Percentiles rank a stretch among this genome's conserved stretches.
Evolutionary conservation across 2,888 invertebrate species (phyloP).

Genomic region (Chouioia cunea): DNA sequence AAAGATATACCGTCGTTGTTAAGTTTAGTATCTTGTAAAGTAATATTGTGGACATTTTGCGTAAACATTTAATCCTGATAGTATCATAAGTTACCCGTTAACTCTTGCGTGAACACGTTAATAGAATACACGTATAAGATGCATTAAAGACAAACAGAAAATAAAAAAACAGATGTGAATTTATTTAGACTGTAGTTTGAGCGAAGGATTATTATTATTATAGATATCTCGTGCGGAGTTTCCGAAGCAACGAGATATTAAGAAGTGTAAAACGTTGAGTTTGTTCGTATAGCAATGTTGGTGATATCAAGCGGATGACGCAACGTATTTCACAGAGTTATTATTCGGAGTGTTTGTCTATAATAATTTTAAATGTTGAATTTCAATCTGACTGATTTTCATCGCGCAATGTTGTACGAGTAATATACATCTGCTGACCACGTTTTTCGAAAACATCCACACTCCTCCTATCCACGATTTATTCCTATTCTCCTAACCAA

Average conservation of each 20-base stretch:
- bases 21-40: conserved; percentile 31
- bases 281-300: conserved; percentile 9
- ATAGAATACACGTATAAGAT: no score
- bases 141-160: no score
- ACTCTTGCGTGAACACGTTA: no score
- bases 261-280: conserved; percentile 8
- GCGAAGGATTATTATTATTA: no score
- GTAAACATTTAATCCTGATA: conserved; percentile 4
- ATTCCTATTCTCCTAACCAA: not conserved
- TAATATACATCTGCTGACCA: conserved; percentile 19
- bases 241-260: not conserved
- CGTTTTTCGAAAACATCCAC: not conserved
- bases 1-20: conserved; percentile 19
- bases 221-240: no score
- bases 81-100: no score
- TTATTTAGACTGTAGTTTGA: no score
- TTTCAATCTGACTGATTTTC: conserved; percentile 43
- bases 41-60: conserved; percentile 9
- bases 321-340: conserved; percentile 7
- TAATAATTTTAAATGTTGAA: conserved; percentile 39
- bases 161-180: no score
- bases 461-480: not conserved
- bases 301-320: no score
- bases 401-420: conserved; percentile 44
- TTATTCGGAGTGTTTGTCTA: conserved; percentile 30